Evolutionary conservation across 2,888 invertebrate genomes (phyloP).

Genomic region (Sericinus montela): DNA sequence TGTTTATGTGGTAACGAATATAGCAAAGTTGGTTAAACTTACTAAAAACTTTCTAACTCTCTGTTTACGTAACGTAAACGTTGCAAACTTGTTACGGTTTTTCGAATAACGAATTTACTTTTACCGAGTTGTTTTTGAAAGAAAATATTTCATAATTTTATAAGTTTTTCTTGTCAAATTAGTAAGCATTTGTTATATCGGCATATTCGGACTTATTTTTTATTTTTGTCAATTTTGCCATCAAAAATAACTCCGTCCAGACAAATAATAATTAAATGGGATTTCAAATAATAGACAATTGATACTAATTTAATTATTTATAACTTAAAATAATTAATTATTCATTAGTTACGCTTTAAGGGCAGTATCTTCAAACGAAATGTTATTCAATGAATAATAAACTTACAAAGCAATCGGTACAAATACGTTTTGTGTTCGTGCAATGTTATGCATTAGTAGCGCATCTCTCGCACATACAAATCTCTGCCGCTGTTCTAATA

Average conservation of each 20-base stretch:
- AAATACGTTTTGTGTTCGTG: background rate
- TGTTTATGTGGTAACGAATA: constrained; percentile 12
- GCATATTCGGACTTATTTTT: no score
- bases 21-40: constrained; percentile 3
- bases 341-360: background rate
- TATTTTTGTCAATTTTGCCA: no score
- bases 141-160: background rate
- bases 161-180: background rate
- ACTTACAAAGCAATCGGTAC: background rate
- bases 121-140: no score
- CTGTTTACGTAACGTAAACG: background rate
- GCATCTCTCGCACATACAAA: background rate
- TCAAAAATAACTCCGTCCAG: no score
- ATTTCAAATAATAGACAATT: no score
- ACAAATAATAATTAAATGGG: no score
- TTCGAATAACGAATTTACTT: no score
- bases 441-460: background rate
- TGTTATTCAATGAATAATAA: background rate
- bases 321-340: background rate
- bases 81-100: background rate
- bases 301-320: no score
- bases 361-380: background rate
- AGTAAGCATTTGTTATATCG: no score
- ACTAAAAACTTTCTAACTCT: background rate
- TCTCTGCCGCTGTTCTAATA: background rate